These are phyloP conservation scores for Mus musculus DNA, from an alignment of 2,113 vertebrate genomes.

Conservation along the genomic window DNA sequence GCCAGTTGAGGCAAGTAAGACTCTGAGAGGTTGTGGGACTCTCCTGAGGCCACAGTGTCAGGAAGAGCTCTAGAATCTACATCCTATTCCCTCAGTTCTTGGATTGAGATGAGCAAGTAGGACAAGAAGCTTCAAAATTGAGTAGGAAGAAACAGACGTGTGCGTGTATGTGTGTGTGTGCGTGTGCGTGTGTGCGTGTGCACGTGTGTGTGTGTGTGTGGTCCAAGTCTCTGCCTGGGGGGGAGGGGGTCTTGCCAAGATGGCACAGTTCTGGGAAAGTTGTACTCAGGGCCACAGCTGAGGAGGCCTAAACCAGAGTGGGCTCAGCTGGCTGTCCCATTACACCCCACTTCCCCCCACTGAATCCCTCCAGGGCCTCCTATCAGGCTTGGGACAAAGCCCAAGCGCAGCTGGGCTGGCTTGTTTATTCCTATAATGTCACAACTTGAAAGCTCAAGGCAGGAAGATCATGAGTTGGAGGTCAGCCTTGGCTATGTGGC, in stretches of 20 bases:
- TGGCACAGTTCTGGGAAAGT: background rate
- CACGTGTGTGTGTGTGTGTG: background rate
- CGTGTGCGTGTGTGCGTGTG: too few species aligned
- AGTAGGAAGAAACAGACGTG: background rate
- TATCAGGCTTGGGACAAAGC: background rate
- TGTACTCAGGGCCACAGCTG: background rate
- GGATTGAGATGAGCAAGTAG: background rate
- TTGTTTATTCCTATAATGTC: background rate
- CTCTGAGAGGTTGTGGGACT: background rate
- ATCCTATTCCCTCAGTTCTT: background rate
- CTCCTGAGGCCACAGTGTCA: background rate
- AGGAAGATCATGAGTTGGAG: background rate
- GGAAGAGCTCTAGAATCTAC: background rate
- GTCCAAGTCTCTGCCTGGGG: background rate
- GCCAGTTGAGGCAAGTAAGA: background rate
- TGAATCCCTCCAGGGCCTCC: background rate
- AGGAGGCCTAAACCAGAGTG: background rate
- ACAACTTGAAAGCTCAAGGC: background rate
- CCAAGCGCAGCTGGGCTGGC: too few species aligned
- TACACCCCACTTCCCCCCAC: background rate
- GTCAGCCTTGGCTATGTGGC: background rate
- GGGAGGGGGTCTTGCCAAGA: background rate
- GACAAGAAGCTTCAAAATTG: background rate
- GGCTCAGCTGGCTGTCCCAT: background rate
- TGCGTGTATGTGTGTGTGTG: too few species aligned